Percentiles rank a stretch among this genome's conserved stretches.
Conservation (phyloP, 2,888 invertebrate genomes). For the Drosophila planitibia region DNA sequence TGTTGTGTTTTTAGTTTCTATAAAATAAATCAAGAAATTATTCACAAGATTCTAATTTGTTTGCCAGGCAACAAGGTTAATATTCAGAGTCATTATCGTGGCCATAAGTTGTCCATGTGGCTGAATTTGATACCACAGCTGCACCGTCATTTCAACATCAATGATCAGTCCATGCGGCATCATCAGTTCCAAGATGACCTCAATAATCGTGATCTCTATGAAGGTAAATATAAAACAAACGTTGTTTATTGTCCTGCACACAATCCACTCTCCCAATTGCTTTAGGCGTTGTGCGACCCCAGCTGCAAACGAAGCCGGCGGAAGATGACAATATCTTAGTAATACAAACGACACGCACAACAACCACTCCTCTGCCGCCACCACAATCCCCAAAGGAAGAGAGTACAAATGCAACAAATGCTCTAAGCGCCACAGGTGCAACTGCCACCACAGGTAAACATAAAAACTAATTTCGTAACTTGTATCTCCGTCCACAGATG, state of each 20-base stretch:
- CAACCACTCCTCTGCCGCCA: constrained; percentile 60
- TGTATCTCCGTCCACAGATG: not conserved
- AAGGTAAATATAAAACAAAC: constrained; percentile 86
- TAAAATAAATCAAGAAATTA: not conserved
- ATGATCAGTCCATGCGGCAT: constrained; percentile 93
- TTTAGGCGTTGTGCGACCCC: constrained; percentile 91
- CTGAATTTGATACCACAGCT: constrained; percentile 95
- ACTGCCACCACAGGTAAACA: constrained; percentile 82
- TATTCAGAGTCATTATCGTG: constrained; percentile 95
- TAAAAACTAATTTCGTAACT: not conserved
- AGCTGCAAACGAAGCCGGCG: constrained; percentile 86
- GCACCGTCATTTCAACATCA: constrained; percentile 91
- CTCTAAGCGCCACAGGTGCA: constrained; percentile 56
- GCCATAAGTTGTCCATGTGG: constrained; percentile 97
- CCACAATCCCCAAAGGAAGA: constrained; percentile 82
- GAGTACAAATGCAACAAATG: constrained; percentile 69
- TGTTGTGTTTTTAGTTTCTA: not conserved
- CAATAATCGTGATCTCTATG: constrained; percentile 88
- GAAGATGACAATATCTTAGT: constrained; percentile 76
- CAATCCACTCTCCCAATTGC: too few species aligned
- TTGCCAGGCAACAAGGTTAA: constrained; percentile 89
- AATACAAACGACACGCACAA: constrained; percentile 81
- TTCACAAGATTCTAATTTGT: not conserved
- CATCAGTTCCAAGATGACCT: constrained; percentile 93
- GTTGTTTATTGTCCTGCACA: not conserved